Conservation (phyloP, 1,140 invertebrate genomes). For the Cyphomyrmex costatus region DNA sequence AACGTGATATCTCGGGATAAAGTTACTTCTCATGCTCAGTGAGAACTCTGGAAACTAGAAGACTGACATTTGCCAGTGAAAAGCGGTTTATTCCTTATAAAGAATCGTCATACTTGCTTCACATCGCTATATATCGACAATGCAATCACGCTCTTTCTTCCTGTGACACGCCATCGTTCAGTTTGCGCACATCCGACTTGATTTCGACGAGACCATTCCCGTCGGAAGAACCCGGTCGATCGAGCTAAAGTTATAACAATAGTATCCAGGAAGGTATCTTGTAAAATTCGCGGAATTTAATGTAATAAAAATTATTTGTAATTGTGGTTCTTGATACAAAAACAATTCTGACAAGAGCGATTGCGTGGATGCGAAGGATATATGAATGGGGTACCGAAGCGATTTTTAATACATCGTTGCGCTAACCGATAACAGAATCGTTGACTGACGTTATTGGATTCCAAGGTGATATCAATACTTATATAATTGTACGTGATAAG, state of each 20-base stretch:
- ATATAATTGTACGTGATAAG: constrained; percentile 42
- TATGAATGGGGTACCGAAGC: not conserved
- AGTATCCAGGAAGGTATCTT: constrained; percentile 69
- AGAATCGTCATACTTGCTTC: constrained; percentile 67
- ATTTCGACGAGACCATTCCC: constrained; percentile 33
- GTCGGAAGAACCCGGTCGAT: constrained; percentile 42
- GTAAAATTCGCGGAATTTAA: not conserved
- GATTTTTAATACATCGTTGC: constrained; percentile 7
- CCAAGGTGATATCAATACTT: constrained; percentile 46
- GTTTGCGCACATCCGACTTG: constrained; percentile 18
- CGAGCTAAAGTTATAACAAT: constrained; percentile 64
- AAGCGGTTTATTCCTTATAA: constrained; percentile 78
- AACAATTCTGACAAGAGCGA: not conserved
- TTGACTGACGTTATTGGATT: constrained; percentile 25
- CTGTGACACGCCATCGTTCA: constrained; percentile 61
- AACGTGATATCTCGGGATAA: constrained; percentile 17
- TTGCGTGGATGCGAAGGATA: not conserved
- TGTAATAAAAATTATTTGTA: not conserved
- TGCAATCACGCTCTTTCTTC: constrained; percentile 56
- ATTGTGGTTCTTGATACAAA: not conserved
- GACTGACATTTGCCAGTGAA: constrained; percentile 72
- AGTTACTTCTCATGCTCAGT: constrained; percentile 78
- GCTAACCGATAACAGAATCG: constrained; percentile 32
- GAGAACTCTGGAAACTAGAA: constrained; percentile 71
- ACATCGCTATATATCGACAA: constrained; percentile 60